A percentile compares a stretch with the other conserved stretches of the same genome.
phyloP scores from a whole-genome alignment of 2,888 invertebrate species.

The Caenorhabditis uteleia region DNA sequence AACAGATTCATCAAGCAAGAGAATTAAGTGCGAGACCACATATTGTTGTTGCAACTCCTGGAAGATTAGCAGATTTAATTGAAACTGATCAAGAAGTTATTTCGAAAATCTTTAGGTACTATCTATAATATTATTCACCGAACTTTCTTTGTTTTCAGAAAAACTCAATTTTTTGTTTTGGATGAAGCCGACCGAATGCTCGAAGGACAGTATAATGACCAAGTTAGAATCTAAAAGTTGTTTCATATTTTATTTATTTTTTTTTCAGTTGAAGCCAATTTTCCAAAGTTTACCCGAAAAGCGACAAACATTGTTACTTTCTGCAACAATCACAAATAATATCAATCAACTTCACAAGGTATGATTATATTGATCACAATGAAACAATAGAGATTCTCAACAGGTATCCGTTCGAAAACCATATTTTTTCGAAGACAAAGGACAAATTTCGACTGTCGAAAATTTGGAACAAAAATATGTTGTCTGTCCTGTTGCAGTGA shows the following conservation, averaged over 20 bases:
- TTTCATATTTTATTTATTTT: too few relatives aligned
- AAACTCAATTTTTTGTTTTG: constrained; percentile 84
- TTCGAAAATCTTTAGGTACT: constrained; percentile 73
- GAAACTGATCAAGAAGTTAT: constrained; percentile 75
- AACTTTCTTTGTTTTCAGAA: constrained; percentile 78
- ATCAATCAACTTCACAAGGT: constrained; percentile 78
- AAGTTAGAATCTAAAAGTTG: too few relatives aligned
- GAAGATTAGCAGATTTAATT: constrained; percentile 89
- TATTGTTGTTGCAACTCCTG: constrained; percentile 94
- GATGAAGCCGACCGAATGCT: constrained; percentile 93
- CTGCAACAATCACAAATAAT: constrained; percentile 89
- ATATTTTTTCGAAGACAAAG: constrained; percentile 75
- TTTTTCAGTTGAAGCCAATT: constrained; percentile 80
- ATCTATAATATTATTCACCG: too few relatives aligned
- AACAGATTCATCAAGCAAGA: constrained; percentile 80
- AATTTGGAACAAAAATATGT: constrained; percentile 88
- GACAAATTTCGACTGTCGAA: constrained; percentile 73
- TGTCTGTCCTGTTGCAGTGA: constrained; percentile 86
- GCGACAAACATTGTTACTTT: constrained; percentile 73
- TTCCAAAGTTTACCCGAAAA: constrained; percentile 74
- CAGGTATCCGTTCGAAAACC: constrained; percentile 69
- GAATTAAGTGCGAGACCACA: constrained; percentile 86
- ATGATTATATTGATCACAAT: constrained; percentile 37
- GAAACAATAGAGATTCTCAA: not conserved
- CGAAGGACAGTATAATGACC: constrained; percentile 71